phyloP scores from a whole-genome alignment of 2,797 vertebrate genomes.

The Catostomus latipinnis region DNA sequence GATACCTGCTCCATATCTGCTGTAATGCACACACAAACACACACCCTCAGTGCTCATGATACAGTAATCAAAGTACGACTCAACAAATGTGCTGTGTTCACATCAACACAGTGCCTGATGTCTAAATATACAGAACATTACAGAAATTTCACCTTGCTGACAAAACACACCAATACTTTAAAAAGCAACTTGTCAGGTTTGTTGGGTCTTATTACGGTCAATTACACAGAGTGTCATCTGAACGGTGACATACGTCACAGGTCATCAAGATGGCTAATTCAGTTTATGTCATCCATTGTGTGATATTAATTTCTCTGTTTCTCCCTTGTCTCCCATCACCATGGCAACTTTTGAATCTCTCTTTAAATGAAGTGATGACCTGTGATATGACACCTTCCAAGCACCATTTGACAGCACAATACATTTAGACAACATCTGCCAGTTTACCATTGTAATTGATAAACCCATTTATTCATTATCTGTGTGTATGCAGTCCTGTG shows the following conservation, averaged over 20 bases:
- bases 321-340: slow-evolving; percentile 7
- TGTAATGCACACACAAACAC: slow-evolving; percentile 38
- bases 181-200: slow-evolving; percentile 3
- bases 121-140: slow-evolving; percentile 4
- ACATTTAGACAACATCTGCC: neutral
- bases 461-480: neutral
- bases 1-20: slow-evolving; percentile 95
- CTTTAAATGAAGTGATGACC: neutral
- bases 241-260: slow-evolving; percentile 8
- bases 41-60: neutral
- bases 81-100: neutral
- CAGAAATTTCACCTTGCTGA: neutral
- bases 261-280: neutral
- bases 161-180: slow-evolving; percentile 6
- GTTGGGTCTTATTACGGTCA: neutral
- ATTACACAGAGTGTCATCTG: neutral
- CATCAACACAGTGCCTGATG: neutral
- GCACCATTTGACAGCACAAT: neutral
- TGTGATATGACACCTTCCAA: neutral
- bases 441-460: neutral
- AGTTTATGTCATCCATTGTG: neutral
- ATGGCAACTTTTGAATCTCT: slow-evolving; percentile 23
- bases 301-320: neutral
- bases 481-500: neutral
- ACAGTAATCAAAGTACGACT: neutral